phyloP scores from a whole-genome alignment of 2,113 vertebrate genomes.

The Delphinapterus leucas region DNA sequence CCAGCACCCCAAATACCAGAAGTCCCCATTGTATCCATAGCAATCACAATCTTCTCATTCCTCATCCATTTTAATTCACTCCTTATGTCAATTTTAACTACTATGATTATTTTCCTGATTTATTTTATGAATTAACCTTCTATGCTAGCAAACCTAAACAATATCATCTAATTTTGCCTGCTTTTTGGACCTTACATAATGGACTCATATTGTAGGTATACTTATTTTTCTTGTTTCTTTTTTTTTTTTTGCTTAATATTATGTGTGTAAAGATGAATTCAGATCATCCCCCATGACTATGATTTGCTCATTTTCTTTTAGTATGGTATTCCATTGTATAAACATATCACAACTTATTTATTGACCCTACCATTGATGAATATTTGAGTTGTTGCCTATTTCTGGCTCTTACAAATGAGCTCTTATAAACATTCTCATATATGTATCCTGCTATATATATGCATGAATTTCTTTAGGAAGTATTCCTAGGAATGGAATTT shows the following conservation, averaged over 20 bases:
- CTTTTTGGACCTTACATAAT: background rate
- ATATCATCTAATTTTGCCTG: background rate
- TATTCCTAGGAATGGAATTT: background rate
- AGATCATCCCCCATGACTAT: background rate
- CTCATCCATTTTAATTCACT: background rate
- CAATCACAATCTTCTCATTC: background rate
- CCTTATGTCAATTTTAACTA: background rate
- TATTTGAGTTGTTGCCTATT: background rate
- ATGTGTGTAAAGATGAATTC: background rate
- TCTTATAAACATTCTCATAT: background rate
- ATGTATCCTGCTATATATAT: background rate
- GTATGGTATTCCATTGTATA: background rate
- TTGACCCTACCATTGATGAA: background rate
- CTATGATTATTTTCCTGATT: background rate
- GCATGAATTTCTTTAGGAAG: background rate
- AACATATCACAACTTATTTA: background rate
- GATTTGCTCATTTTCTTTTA: background rate
- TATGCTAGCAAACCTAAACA: background rate
- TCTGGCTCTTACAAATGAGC: background rate
- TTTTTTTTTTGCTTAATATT: background rate
- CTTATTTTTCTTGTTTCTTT: background rate
- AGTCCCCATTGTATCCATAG: rapidly evolving
- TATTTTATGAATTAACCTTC: background rate
- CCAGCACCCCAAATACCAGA: too few relatives aligned
- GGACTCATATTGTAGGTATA: background rate